These are phyloP conservation scores for Psylliodes chrysocephalus DNA, from an alignment of 2,888 invertebrate genomes.

Conservation along the genomic window DNA sequence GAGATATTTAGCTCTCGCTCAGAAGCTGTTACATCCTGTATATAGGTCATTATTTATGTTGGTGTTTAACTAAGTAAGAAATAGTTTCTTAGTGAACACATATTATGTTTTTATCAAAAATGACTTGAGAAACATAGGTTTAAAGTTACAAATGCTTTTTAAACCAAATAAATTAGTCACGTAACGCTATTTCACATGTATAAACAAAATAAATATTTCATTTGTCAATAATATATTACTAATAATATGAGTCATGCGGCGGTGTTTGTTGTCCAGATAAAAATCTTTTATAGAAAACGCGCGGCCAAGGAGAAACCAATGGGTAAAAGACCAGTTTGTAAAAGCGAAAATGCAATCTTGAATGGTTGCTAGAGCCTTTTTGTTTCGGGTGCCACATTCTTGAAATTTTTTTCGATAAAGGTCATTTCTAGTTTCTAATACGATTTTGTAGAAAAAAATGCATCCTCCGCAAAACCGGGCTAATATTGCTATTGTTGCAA, in stretches of 20 bases:
- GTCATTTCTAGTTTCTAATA: constrained; percentile 6
- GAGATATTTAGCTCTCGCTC: too few relatives aligned
- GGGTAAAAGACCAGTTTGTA: not conserved
- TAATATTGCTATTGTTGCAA: not conserved
- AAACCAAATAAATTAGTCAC: not conserved
- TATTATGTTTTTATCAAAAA: too few relatives aligned
- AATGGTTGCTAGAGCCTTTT: constrained; percentile 6
- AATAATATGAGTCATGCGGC: not conserved
- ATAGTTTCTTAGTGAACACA: too few relatives aligned
- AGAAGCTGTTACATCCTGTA: too few relatives aligned
- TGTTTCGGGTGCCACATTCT: constrained; percentile 19
- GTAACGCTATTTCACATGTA: not conserved
- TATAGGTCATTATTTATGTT: too few relatives aligned
- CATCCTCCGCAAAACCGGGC: not conserved
- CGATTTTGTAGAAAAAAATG: not conserved
- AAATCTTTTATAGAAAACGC: constrained; percentile 13
- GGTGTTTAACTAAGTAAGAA: too few relatives aligned
- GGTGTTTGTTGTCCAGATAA: constrained; percentile 3
- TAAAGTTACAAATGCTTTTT: not conserved
- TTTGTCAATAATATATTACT: constrained; percentile 1
- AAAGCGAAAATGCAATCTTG: not conserved
- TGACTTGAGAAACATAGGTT: too few relatives aligned
- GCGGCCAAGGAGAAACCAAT: constrained; percentile 19
- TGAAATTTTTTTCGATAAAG: constrained; percentile 16
- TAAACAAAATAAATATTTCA: constrained; percentile 7